These are phyloP conservation scores for Vesta saturnalis DNA, from an alignment of 2,888 invertebrate genomes.

Conservation along the genomic window DNA sequence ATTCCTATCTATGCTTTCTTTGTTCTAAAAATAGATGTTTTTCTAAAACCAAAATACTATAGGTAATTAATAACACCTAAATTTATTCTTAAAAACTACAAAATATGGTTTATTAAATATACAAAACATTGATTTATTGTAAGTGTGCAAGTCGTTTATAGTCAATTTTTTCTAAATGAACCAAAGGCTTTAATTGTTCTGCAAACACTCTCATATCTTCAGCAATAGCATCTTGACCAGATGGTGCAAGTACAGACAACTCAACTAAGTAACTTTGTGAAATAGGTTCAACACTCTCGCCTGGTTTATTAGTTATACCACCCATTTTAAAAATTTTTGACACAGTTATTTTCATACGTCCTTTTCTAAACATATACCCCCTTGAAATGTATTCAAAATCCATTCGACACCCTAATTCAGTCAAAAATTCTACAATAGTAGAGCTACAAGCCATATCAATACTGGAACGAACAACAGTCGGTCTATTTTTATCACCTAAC, in stretches of 20 bases:
- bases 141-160: conserved; percentile 66
- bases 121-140: conserved; percentile 14
- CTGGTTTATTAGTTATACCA: conserved; percentile 75
- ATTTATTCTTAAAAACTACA: too few species aligned
- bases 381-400: conserved; percentile 95
- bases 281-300: conserved; percentile 81
- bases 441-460: conserved; percentile 93
- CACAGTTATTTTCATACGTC: conserved; percentile 96
- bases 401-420: conserved; percentile 88
- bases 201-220: conserved; percentile 96
- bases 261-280: conserved; percentile 95
- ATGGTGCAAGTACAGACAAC: conserved; percentile 88
- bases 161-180: conserved; percentile 92
- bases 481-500: conserved; percentile 86
- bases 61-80: too few species aligned
- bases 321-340: conserved; percentile 87
- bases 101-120: background rate
- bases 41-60: too few species aligned
- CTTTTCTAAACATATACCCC: conserved; percentile 95
- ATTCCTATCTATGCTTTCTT: too few species aligned
- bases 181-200: conserved; percentile 91
- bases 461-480: conserved; percentile 90
- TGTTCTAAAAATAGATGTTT: too few species aligned
- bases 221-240: conserved; percentile 93
- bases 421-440: conserved; percentile 90